Base-by-base conservation (phyloP, 2,797 vertebrate genomes). In the Emydoidea blandingii region DNA sequence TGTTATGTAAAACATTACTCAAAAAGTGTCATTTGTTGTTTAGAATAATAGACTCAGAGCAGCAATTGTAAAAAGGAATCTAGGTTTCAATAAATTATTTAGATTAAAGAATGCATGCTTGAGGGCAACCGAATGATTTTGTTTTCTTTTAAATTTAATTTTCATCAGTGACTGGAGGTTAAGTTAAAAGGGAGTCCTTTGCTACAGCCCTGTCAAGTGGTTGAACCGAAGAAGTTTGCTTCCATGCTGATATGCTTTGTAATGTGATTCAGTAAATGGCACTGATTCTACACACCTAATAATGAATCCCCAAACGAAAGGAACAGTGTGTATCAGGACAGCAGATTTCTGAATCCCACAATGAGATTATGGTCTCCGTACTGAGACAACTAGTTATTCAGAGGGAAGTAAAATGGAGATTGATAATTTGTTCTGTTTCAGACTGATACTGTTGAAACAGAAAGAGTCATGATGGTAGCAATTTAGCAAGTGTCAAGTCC, bases 31-130 rank as follows among this genome's bases (percentile, higher is more conserved):
- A 29, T 88, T 96, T 92, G 82, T 76, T 93, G 76, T 94, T 90
- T 93, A 85, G 91, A 92, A 12, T 86, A 92, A 87, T 81, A 87
- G 44, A 56, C 44, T 80, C 72, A 65, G 92, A 81, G 54, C 80
- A 92, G 68, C 29, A 81, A 88, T 31, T 87, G 84, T 86, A 95
- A 95, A 94, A 94, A 84, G 37, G 37, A 87, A 86, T 94, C 59
- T 81, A 29, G 52, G 8, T 88, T 94, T 84, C 50, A 47, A 79
- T 93, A n/a, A 89, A 90, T 93, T 94, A 83, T 95, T 97, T 93
- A 96, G 74, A 57, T 34, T 87, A 37, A 94, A 21, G 93, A 72
- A 1, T 41, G 88, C 91, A 91, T 81, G 91, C 52, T 68, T 19
- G 49, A 86, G 23, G 14, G 23, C 83, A 23, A 79, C 89, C 93